Conservation (phyloP, 1,140 invertebrate species). For the Ptiloglossa arizonensis region DNA sequence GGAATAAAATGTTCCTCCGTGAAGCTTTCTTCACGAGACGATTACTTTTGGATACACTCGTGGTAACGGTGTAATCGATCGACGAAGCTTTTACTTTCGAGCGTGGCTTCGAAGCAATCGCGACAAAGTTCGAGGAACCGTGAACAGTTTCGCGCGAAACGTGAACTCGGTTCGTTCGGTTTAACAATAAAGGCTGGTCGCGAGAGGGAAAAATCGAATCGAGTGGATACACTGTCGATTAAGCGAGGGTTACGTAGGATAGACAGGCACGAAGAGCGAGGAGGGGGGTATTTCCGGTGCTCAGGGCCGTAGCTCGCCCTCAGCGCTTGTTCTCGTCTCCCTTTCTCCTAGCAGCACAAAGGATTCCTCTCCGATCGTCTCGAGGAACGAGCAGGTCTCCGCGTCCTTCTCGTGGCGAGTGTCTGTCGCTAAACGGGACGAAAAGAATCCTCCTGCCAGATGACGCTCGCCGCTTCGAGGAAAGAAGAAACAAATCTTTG, state of each 20-base stretch:
- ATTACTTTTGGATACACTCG: no score
- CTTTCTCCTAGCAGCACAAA: constrained; percentile 56
- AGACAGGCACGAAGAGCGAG: constrained; percentile 1
- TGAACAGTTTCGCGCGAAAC: no score
- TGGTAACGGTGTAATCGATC: no score
- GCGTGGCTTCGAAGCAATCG: no score
- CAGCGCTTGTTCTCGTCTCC: constrained; percentile 43
- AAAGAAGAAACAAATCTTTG: background rate
- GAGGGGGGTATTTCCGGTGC: constrained; percentile 61
- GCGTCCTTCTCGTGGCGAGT: constrained; percentile 11
- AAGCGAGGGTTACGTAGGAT: constrained; percentile 45
- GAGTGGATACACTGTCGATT: constrained; percentile 45
- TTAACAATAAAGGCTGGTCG: background rate
- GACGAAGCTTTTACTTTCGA: no score
- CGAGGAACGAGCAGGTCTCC: constrained; percentile 11
- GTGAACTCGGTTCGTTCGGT: no score
- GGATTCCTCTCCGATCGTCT: constrained; percentile 28
- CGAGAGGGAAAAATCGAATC: constrained; percentile 8
- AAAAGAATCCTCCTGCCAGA: constrained; percentile 10
- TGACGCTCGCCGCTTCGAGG: constrained; percentile 3
- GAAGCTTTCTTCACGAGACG: no score
- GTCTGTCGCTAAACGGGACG: background rate
- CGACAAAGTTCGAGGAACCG: no score
- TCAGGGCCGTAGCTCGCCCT: constrained; percentile 61
- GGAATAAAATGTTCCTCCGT: no score